Conservation (phyloP, 2,113 vertebrate genomes). For the Odocoileus virginianus region DNA sequence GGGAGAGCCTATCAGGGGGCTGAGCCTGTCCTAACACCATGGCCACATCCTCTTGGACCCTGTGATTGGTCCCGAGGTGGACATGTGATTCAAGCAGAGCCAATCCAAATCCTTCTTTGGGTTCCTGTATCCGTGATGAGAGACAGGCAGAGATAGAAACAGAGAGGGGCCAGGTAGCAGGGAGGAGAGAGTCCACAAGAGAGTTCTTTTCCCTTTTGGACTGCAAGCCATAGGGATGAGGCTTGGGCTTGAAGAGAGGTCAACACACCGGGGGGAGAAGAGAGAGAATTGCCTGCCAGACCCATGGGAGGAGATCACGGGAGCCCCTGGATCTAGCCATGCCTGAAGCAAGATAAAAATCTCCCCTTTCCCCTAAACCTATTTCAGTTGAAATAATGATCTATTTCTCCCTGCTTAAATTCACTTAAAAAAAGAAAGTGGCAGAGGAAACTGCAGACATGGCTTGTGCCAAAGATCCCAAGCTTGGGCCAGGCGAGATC, state of each 20-base stretch:
- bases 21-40: neutral
- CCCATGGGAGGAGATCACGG: fast-evolving
- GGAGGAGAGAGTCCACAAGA: neutral
- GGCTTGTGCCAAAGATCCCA: neutral
- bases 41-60: neutral
- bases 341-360: neutral
- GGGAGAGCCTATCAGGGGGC: neutral
- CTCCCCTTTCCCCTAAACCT: neutral
- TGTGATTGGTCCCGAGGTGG: neutral
- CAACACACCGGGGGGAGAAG: neutral
- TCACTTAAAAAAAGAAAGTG: neutral
- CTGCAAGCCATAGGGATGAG: neutral
- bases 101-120: neutral
- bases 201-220: neutral
- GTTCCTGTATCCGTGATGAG: neutral
- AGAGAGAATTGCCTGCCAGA: neutral
- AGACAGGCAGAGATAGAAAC: neutral
- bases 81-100: neutral
- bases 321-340: neutral
- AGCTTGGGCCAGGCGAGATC: neutral
- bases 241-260: neutral
- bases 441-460: neutral
- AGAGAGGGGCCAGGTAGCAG: fast-evolving
- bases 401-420: neutral
- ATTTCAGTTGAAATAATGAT: neutral